Evolutionary conservation across 2,797 vertebrate species (phyloP), one percentile per base, ranked within the genome.

Genomic region (Crotalus adamanteus): DNA sequence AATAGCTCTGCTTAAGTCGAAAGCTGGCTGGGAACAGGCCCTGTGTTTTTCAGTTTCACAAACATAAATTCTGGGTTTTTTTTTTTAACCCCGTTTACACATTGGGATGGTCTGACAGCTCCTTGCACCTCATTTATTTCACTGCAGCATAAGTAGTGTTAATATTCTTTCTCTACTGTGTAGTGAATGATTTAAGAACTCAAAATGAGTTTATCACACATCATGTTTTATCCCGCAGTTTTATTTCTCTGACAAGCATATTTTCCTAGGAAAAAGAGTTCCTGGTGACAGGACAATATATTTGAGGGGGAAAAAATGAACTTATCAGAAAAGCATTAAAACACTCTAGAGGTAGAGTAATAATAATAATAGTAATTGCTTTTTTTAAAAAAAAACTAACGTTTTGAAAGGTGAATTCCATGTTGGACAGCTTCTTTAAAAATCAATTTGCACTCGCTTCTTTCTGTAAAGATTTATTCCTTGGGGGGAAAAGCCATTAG

Each of bases 391-490:
- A 96, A 91, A 95, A 96, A 95, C 91, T 86, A 96, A 96, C 95
- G 92, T 96, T 97, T 96, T 4, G 0, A 96, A 97, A 97, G 96
- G 97, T 97, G 97, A 97, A 97, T 97, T 97, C 95, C 90, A 94
- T 92, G 83, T 96, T 94, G 95, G 96, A 96, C 96, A 97, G 92
- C 94, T 96, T 97, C 96, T 97, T 97, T 97, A 97, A 97, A 97
- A 97, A 97, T 97, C 97, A 97, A 97, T 97, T 97, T 97, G 96
- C 95, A 85, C 93, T 97, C 90, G 42, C 96, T 97, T 96, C 96
- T 93, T 95, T 95, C 92, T 94, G 95, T 96, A 97, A 97, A 97
- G 97, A 97, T 97, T 97, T 97, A 97, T 97, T 94, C 96, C 94
- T 95, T 89, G 92, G 94, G 95, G 96, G 95, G 95, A 96, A 96